phyloP scores from a whole-genome alignment of 1,140 invertebrate species.

The Acyrthosiphon pisum region DNA sequence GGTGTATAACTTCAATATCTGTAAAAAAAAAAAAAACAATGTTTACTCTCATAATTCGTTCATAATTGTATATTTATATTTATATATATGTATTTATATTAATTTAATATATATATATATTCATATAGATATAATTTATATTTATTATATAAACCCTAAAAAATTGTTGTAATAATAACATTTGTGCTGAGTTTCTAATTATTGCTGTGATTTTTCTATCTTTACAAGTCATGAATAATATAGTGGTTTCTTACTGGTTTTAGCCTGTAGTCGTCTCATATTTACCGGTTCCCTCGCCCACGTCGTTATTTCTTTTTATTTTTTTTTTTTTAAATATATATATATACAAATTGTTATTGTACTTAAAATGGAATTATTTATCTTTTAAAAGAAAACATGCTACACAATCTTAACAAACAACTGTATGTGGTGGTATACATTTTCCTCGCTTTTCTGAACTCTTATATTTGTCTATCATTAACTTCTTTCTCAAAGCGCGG shows the following conservation, averaged over 20 bases:
- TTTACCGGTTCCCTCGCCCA: slow-evolving; percentile 26
- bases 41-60: slow-evolving; percentile 26
- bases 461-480: background rate
- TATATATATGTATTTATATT: background rate
- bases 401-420: background rate
- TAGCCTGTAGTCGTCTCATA: background rate
- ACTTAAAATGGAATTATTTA: slow-evolving; percentile 46
- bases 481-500: background rate
- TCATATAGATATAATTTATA: slow-evolving; percentile 30
- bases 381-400: background rate
- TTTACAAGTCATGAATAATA: slow-evolving; percentile 51
- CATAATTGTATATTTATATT: background rate
- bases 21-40: slow-evolving; percentile 6
- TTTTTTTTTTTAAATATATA: background rate
- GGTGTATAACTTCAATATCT: slow-evolving; percentile 24
- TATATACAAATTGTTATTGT: slow-evolving; percentile 39
- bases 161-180: slow-evolving; percentile 44
- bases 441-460: slow-evolving; percentile 26
- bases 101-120: slow-evolving; percentile 10
- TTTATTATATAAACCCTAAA: slow-evolving; percentile 39
- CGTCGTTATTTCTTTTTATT: background rate
- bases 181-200: slow-evolving; percentile 53
- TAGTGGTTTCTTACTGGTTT: slow-evolving; percentile 54
- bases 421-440: background rate
- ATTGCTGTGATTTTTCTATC: slow-evolving; percentile 53